These are phyloP conservation scores for Sarcophilus harrisii DNA, from an alignment of 2,797 vertebrate species.

Conservation along the genomic window DNA sequence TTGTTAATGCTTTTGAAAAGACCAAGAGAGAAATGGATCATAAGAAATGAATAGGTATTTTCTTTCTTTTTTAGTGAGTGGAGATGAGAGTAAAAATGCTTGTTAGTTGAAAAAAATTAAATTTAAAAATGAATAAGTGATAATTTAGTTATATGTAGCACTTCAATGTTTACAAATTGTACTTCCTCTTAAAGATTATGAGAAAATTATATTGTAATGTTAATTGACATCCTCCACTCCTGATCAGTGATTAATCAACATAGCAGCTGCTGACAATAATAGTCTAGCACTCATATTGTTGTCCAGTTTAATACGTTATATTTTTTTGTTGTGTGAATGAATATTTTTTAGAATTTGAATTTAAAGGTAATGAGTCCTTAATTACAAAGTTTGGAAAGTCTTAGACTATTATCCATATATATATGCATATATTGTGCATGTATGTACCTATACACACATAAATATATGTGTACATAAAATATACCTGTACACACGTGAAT, in stretches of 20 bases:
- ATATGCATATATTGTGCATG: neutral
- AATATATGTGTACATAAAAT: too few species aligned
- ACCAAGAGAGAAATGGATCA: neutral
- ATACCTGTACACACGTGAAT: neutral
- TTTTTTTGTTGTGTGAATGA: neutral
- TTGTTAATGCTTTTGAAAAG: neutral
- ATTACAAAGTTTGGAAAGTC: neutral
- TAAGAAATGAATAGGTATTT: neutral
- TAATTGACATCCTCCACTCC: neutral
- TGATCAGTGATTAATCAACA: neutral
- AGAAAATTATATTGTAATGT: neutral
- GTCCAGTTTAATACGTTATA: too few species aligned
- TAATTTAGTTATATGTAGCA: too few species aligned
- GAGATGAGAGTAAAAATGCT: neutral
- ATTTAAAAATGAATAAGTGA: too few species aligned
- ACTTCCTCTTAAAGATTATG: neutral
- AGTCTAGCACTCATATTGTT: neutral
- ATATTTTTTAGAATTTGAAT: neutral
- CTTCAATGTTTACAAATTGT: too few species aligned
- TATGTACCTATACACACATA: too few species aligned
- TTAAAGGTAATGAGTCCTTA: neutral
- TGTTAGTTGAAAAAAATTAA: neutral
- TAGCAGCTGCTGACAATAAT: neutral
- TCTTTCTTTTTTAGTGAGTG: too few species aligned
- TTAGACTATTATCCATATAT: neutral